These are phyloP conservation scores for Cossypha polioptera DNA, from an alignment of 2,797 vertebrate genomes.

Conservation along the genomic window DNA sequence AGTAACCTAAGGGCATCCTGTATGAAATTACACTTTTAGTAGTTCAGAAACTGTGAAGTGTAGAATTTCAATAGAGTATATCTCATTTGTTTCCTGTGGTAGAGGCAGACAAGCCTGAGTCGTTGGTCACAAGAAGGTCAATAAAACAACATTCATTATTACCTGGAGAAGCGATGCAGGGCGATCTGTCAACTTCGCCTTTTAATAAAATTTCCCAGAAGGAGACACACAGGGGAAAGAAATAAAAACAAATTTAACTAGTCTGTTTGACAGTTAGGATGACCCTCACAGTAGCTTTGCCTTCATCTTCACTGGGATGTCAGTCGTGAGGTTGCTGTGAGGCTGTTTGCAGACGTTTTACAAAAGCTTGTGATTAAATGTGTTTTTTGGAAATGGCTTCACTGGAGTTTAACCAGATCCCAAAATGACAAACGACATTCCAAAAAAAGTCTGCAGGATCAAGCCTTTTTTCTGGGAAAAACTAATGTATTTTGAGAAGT, in stretches of 20 bases:
- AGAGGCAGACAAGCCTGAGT: conserved; percentile 1
- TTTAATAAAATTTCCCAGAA: conserved; percentile 32
- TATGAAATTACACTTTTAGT: conserved; percentile 32
- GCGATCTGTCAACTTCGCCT: conserved; percentile 20
- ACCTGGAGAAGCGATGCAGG: background rate
- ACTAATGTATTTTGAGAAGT: fast-evolving
- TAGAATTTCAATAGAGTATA: background rate
- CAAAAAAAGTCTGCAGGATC: background rate
- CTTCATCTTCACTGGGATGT: background rate
- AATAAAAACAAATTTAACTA: background rate
- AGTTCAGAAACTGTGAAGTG: background rate
- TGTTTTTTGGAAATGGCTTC: background rate
- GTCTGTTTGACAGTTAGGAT: background rate
- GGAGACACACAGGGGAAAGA: background rate
- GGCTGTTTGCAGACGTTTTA: background rate
- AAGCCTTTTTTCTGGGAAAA: background rate
- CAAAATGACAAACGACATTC: background rate
- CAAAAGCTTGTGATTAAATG: background rate
- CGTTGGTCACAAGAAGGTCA: conserved; percentile 22
- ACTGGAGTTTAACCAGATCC: background rate
- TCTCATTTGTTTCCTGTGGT: conserved; percentile 29
- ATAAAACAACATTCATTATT: conserved; percentile 18
- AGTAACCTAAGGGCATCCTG: background rate
- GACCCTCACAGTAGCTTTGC: background rate
- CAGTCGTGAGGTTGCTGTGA: background rate